Evolutionary conservation across 2,113 vertebrate species (phyloP).

Genomic region (Martes martes): DNA sequence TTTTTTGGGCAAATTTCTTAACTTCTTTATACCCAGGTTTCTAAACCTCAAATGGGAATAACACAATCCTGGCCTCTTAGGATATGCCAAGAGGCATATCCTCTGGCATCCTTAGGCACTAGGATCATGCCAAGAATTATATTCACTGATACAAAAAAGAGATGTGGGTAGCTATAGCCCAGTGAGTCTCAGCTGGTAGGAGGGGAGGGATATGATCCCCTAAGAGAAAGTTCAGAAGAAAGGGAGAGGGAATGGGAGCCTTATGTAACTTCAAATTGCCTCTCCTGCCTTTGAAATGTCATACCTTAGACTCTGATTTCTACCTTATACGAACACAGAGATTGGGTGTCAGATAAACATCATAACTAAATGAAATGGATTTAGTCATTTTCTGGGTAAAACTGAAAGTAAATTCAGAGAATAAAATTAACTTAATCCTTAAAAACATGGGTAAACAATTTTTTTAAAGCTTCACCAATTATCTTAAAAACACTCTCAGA

Average conservation of each 20-base stretch:
- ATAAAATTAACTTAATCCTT: neutral
- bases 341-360: neutral
- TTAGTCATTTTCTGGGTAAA: neutral
- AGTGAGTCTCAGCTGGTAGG: no score
- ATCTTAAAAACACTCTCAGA: neutral
- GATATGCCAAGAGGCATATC: no score
- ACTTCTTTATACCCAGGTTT: neutral
- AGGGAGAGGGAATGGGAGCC: fast-evolving
- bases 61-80: neutral
- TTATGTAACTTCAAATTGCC: neutral
- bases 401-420: neutral
- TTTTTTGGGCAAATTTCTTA: neutral
- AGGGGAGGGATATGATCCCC: neutral
- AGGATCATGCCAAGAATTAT: neutral
- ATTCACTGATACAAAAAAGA: neutral
- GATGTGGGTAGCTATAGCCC: neutral
- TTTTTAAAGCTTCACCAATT: neutral
- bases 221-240: neutral
- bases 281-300: neutral
- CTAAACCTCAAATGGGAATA: neutral
- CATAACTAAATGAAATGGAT: neutral
- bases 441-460: neutral
- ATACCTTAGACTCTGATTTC: neutral
- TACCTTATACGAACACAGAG: neutral
- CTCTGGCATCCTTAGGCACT: neutral